Conservation (phyloP, 2,888 invertebrate species). For the Saturnia japonica region DNA sequence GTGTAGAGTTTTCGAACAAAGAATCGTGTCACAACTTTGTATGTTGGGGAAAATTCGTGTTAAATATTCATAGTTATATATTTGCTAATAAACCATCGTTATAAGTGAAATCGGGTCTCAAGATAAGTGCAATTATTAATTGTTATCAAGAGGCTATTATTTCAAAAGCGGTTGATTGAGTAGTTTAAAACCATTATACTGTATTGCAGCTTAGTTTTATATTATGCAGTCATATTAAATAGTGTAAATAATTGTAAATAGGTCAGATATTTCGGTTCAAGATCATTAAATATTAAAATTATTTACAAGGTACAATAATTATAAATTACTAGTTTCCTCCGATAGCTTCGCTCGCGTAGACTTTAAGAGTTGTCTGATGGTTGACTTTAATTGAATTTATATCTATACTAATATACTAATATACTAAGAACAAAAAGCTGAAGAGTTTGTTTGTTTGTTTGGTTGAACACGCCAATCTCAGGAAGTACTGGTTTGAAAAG, state of each 20-base stretch:
- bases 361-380: too few relatives aligned
- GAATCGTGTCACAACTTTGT: not conserved
- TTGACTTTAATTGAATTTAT: too few relatives aligned
- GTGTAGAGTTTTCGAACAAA: not conserved
- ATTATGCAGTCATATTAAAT: not conserved
- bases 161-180: not conserved
- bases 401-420: too few relatives aligned
- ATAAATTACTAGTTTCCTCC: not conserved
- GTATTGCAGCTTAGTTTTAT: not conserved
- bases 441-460: too few relatives aligned
- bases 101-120: too few relatives aligned
- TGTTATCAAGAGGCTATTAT: not conserved
- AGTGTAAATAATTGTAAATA: not conserved
- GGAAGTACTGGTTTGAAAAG: too few relatives aligned
- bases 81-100: not conserved
- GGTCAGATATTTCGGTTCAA: not conserved
- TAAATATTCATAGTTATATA: not conserved
- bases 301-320: not conserved
- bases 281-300: not conserved
- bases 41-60: not conserved
- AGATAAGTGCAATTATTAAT: not conserved
- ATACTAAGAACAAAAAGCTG: too few relatives aligned
- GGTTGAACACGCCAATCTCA: too few relatives aligned
- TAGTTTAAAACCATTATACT: not conserved
- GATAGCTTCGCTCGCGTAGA: too few relatives aligned